Evolutionary conservation across 1,140 invertebrate genomes (phyloP).

Genomic region (Trigoniulus corallinus): DNA sequence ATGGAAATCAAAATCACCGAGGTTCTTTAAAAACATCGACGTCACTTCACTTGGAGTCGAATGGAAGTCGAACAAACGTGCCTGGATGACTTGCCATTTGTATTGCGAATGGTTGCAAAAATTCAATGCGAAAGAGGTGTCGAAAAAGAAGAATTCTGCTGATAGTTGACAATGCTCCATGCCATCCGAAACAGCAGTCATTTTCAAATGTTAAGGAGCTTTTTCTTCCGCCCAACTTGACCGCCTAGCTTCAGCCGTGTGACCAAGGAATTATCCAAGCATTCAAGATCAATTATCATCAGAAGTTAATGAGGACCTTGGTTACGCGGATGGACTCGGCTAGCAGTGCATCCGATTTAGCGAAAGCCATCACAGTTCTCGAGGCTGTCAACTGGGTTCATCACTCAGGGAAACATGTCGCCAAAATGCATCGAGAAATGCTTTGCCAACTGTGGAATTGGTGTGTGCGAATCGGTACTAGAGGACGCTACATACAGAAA

Average conservation of each 20-base stretch:
- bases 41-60: slow-evolving; percentile 9
- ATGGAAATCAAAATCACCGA: slow-evolving; percentile 12
- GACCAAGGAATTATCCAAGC: slow-evolving; percentile 16
- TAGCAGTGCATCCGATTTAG: not conserved
- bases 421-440: too few species aligned
- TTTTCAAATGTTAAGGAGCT: slow-evolving; percentile 7
- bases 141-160: slow-evolving; percentile 12
- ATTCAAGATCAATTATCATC: slow-evolving; percentile 12
- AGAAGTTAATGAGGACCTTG: not conserved
- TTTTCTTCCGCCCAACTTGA: slow-evolving; percentile 16
- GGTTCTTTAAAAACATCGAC: slow-evolving; percentile 15
- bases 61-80: slow-evolving; percentile 13
- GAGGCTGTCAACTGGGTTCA: not conserved
- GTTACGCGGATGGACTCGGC: not conserved
- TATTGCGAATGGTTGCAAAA: slow-evolving; percentile 13
- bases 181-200: not conserved
- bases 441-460: too few species aligned
- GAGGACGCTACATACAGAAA: too few species aligned
- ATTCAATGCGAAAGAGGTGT: slow-evolving; percentile 8
- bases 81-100: slow-evolving; percentile 15
- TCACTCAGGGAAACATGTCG: too few species aligned
- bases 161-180: slow-evolving; percentile 7
- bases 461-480: too few species aligned
- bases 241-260: slow-evolving; percentile 14
- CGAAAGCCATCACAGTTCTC: not conserved